Base-by-base conservation (phyloP, 2,888 invertebrate genomes). In the Poecilobothrus nobilitatus region DNA sequence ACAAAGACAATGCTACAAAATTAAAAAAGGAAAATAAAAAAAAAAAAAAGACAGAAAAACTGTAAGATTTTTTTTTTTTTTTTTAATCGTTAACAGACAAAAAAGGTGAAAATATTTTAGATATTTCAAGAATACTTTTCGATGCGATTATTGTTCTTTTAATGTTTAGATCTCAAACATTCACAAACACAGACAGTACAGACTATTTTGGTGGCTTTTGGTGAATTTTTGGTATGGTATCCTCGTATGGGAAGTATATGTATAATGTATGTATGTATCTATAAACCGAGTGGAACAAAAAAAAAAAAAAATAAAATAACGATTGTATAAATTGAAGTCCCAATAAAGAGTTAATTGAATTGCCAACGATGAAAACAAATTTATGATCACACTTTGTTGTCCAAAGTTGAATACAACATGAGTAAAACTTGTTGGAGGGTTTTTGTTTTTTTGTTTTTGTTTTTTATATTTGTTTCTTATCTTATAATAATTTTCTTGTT, bases 281-380 rank as follows among this genome's bases (percentile, higher is more conserved):
- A n/a, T n/a, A n/a, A 37, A 8, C 53, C 7, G 6, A 53, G 18
- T 2, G 5, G 27, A 27, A 27, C 27, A 27, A 27, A 27, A 27
- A 18, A 53, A 53, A 53, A 53, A 53, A 6, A 27, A 53, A 18
- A 53, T 15, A 53, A 53, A 53, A 2, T 18, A 27, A 27, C 53
- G 53, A 6, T 6, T 53, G n/a, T n/a, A n/a, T 18, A 53, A 53
- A 53, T 53, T 53, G 53, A 53, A 53, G 15, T 53, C 53, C 53
- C 53, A 2, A 53, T 53, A 53, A 53, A 53, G 18, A 63, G 63
- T 63, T 27, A 63, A 63, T 63, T 63, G 63, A 63, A 63, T 63
- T 63, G 63, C 63, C 63, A 63, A 27, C 18, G 63, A 63, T 63
- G 15, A 27, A 27, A 63, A 63, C 63, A 63, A 63, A 63, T 63